These are phyloP conservation scores for Lasioglossum figueresi DNA, from an alignment of 2,888 invertebrate species.

Conservation along the genomic window DNA sequence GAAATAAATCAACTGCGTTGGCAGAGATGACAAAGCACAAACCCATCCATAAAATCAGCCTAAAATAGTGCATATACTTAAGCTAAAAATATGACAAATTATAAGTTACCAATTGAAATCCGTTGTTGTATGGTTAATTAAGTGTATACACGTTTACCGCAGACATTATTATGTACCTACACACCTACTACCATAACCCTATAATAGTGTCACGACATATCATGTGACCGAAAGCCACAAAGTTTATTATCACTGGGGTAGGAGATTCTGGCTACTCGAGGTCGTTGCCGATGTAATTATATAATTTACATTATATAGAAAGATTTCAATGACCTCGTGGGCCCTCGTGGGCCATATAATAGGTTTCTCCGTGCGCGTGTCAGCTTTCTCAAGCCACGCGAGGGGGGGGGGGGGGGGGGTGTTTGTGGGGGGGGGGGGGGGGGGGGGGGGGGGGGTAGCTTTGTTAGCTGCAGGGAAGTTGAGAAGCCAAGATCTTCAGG, in stretches of 20 bases:
- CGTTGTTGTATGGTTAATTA: constrained; percentile 12
- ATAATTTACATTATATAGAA: no score
- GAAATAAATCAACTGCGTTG: constrained; percentile 46
- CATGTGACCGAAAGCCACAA: neutral
- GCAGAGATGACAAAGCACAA: constrained; percentile 55
- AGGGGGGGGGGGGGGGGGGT: neutral
- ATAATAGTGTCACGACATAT: neutral
- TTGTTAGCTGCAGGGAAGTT: neutral
- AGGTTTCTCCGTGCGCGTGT: no score
- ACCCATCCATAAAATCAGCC: constrained; percentile 17
- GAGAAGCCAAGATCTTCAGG: neutral
- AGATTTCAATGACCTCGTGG: neutral
- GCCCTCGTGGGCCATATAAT: neutral
- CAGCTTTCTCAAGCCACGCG: neutral
- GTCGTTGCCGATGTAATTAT: no score
- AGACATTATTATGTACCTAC: neutral
- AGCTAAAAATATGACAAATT: neutral
- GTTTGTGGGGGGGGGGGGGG: neutral
- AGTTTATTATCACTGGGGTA: neutral
- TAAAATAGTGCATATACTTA: constrained; percentile 24
- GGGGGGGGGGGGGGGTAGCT: neutral
- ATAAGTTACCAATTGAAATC: neutral
- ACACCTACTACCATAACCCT: neutral
- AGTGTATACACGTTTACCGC: constrained; percentile 16
- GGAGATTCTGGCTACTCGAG: constrained; percentile 4